Base-by-base conservation (phyloP, 1,140 invertebrate genomes). In the Panulirus ornatus region DNA sequence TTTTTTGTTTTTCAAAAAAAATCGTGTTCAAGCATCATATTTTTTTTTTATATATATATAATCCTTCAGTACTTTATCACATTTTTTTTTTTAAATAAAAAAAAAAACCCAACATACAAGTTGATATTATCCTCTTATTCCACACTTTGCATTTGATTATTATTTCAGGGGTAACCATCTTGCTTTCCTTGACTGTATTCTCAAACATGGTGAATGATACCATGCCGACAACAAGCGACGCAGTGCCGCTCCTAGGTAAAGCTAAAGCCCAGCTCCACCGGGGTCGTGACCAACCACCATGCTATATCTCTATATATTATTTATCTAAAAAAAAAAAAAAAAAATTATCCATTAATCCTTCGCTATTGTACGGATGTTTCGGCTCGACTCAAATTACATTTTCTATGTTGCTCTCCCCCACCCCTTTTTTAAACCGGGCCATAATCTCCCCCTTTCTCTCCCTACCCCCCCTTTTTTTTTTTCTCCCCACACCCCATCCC, bases 121-220 rank as follows among this genome's bases (percentile, higher is more conserved):
- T 92, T 93, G 92, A 88, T 92, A 92, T 93, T 73, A 93, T 44
- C 58, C 76, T 89, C 87, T 88, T 90, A 88, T 47, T 86, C 84
- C 88, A 91, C 85, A 89, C 78, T 92, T 73, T 91, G 91, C 85
- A 91, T 90, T 73, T 88, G 91, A 87, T 91, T 93, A 90, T 92
- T 91, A 91, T 93, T 94, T 92, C 95, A 97, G 96, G 97, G 94
- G 97, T 97, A 92, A 97, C 97, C 93, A 97, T 98, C 94, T 96
- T 98, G 93, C 96, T 98, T 94, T 97, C 97, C 93, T 95, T 98
- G 94, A 97, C 97, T 94, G 97, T 98, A 93, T 98, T 98, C 95
- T 96, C 97, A 95, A 96, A 98, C 94, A 96, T 98, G 95, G 95
- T 98, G 90, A 96, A 96, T 92, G 95, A 97, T 95, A 96, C 96